Evolutionary conservation across 2,113 vertebrate species (phyloP).

Genomic region (Pundamilia nyererei): DNA sequence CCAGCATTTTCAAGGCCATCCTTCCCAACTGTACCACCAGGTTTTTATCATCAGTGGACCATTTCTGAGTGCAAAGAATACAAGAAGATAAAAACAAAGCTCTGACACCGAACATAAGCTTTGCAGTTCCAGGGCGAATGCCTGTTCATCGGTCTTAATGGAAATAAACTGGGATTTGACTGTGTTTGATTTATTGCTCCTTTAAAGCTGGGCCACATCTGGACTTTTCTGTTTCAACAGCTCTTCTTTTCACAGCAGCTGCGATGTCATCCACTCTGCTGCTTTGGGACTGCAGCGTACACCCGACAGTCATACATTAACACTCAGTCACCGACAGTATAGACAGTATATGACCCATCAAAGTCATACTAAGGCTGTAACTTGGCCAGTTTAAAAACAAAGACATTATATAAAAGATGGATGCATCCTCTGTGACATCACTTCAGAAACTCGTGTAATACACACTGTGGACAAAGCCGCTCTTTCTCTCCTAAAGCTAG

Average conservation of each 20-base stretch:
- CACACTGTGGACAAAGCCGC: neutral
- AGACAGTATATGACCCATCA: neutral
- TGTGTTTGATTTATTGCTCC: neutral
- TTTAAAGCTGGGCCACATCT: neutral
- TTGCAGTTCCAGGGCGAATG: neutral
- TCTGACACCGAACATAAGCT: neutral
- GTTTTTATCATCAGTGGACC: constrained; percentile 14
- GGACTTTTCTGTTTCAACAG: neutral
- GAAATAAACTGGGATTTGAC: neutral
- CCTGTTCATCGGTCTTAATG: neutral
- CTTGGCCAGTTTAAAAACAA: neutral
- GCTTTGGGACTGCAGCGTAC: neutral
- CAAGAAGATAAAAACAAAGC: neutral
- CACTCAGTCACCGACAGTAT: neutral
- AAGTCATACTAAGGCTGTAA: neutral
- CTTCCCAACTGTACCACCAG: constrained; percentile 43
- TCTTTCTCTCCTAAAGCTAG: neutral
- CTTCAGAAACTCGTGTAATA: neutral
- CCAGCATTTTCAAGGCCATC: constrained; percentile 58
- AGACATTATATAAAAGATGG: neutral
- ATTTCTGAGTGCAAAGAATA: constrained; percentile 12
- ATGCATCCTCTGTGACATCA: neutral
- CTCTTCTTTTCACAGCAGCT: neutral
- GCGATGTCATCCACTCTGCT: neutral
- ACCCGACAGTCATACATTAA: neutral